These are phyloP conservation scores for Caenorhabditis panamensis DNA, from an alignment of 2,888 invertebrate species.

Conservation along the genomic window DNA sequence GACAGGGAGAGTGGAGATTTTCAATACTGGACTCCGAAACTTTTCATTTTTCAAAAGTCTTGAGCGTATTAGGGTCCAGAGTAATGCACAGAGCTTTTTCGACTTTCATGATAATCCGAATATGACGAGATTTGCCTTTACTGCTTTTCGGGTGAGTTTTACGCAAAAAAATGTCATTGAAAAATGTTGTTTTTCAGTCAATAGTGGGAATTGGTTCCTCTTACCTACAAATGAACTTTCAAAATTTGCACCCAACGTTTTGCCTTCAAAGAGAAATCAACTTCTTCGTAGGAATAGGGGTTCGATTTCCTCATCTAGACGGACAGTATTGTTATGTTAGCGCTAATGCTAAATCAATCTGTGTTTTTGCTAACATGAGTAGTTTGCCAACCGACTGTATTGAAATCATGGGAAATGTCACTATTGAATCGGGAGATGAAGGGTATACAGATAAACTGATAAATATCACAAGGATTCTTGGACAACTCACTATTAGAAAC, in stretches of 20 bases:
- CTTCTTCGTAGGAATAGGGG: too few relatives aligned
- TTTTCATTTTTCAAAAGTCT: neutral
- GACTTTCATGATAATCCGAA: neutral
- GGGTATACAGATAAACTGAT: neutral
- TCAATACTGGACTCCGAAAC: neutral
- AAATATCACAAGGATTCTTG: neutral
- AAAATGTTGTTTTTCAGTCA: too few relatives aligned
- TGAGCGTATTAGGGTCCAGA: neutral
- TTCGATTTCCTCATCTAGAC: too few relatives aligned
- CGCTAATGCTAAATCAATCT: too few relatives aligned
- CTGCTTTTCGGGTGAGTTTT: neutral
- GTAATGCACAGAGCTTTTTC: neutral
- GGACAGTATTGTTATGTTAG: too few relatives aligned
- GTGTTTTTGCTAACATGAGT: neutral
- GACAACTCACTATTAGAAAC: neutral
- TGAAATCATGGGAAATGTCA: neutral
- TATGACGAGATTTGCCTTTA: neutral
- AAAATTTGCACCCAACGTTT: neutral
- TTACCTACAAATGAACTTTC: neutral
- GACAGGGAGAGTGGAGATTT: neutral
- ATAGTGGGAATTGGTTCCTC: too few relatives aligned
- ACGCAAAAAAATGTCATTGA: too few relatives aligned
- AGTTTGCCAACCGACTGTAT: neutral
- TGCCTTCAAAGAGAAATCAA: too few relatives aligned
- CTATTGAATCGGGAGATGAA: neutral